Conservation (phyloP, 2,113 vertebrate species). For the Pluvianellus socialis region DNA sequence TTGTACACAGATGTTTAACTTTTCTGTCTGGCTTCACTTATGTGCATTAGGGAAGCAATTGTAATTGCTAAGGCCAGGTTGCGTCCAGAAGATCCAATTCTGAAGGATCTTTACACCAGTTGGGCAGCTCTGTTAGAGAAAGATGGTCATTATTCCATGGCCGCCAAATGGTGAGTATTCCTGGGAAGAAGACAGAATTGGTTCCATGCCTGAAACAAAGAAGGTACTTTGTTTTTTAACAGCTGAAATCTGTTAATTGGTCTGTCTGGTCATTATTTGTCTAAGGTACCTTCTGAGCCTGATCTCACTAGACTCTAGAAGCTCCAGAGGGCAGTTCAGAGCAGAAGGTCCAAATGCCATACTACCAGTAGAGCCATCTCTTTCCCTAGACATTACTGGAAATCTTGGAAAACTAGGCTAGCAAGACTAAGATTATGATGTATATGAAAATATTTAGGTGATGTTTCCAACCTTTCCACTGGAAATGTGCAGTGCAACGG, state of each 20-base stretch:
- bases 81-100: conserved; percentile 83
- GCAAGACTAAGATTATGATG: neutral
- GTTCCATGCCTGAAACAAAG: neutral
- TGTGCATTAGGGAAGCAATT: conserved; percentile 86
- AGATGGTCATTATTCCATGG: conserved; percentile 91
- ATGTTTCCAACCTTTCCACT: neutral
- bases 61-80: conserved; percentile 89
- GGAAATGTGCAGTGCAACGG: neutral
- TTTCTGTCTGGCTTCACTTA: neutral
- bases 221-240: neutral
- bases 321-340: neutral
- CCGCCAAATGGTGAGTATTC: conserved; percentile 89
- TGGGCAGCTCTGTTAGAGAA: conserved; percentile 90
- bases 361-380: neutral
- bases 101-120: conserved; percentile 85
- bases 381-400: neutral
- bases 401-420: neutral
- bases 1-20: neutral
- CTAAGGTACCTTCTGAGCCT: neutral
- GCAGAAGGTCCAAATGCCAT: neutral
- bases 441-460: neutral
- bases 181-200: neutral
- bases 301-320: neutral
- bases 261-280: neutral
- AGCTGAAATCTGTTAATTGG: neutral